These are phyloP conservation scores for Heliangelus exortis DNA, from an alignment of 2,797 vertebrate species.

Conservation along the genomic window DNA sequence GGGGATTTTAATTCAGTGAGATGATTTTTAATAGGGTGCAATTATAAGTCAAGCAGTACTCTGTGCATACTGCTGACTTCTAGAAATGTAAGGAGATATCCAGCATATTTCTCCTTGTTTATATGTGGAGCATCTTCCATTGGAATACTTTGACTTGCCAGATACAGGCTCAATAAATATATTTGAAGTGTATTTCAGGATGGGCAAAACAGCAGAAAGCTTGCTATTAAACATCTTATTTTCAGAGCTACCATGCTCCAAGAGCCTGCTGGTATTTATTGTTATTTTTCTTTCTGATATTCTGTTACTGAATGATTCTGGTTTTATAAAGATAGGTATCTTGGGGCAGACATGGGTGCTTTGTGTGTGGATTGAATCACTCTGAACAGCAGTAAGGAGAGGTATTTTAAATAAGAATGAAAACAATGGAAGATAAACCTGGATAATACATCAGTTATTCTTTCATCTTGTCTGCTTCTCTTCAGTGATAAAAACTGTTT, in stretches of 20 bases:
- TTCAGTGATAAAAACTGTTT: neutral
- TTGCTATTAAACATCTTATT: neutral
- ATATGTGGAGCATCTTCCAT: neutral
- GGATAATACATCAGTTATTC: neutral
- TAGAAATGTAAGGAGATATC: neutral
- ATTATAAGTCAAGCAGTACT: neutral
- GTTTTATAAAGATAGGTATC: neutral
- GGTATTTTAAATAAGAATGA: neutral
- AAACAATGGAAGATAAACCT: neutral
- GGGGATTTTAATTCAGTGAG: neutral
- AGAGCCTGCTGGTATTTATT: neutral
- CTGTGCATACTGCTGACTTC: neutral
- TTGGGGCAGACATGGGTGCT: neutral
- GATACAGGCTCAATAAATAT: neutral
- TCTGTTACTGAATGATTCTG: neutral
- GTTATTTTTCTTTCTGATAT: neutral
- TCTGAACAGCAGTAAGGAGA: neutral
- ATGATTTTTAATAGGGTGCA: neutral
- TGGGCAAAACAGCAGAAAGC: neutral
- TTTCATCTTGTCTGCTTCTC: neutral
- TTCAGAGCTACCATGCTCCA: neutral
- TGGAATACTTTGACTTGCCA: neutral
- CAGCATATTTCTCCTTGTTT: neutral
- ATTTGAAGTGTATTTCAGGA: neutral
- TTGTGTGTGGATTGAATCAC: neutral